A percentile compares a stretch with the other conserved stretches of the same genome.
These are phyloP conservation scores for Nothocercus julius DNA, from an alignment of 2,113 vertebrate species.

Conservation along the genomic window DNA sequence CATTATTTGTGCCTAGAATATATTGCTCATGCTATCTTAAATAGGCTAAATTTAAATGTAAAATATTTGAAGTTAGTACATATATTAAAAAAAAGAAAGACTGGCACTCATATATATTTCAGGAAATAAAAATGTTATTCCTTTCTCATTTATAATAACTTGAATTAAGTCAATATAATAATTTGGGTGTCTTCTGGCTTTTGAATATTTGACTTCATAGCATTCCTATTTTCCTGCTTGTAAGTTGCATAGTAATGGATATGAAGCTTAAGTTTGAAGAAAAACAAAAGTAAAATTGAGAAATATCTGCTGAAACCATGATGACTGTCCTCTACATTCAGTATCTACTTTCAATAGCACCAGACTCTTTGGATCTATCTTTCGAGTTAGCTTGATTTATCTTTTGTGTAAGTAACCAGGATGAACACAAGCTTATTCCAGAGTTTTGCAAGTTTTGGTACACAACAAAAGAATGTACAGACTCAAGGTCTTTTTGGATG, in stretches of 20 bases:
- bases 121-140: neutral
- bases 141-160: neutral
- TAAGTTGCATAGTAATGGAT: neutral
- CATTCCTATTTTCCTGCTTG: neutral
- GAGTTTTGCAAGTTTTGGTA: neutral
- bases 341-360: too few relatives aligned
- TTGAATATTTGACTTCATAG: neutral
- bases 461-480: neutral
- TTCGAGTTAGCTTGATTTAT: too few relatives aligned
- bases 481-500: neutral
- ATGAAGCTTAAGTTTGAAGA: neutral
- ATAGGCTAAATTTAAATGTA: neutral
- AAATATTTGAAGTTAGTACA: neutral
- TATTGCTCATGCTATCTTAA: neutral
- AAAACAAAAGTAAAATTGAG: neutral
- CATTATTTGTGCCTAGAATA: neutral
- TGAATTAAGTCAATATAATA: neutral
- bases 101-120: neutral
- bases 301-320: neutral
- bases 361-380: too few relatives aligned
- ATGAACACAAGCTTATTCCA: neutral
- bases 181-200: neutral
- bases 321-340: neutral
- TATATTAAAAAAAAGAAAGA: neutral
- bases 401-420: rapidly evolving